Conservation (phyloP, 2,797 vertebrate genomes). For the Oryzias sinensis region DNA sequence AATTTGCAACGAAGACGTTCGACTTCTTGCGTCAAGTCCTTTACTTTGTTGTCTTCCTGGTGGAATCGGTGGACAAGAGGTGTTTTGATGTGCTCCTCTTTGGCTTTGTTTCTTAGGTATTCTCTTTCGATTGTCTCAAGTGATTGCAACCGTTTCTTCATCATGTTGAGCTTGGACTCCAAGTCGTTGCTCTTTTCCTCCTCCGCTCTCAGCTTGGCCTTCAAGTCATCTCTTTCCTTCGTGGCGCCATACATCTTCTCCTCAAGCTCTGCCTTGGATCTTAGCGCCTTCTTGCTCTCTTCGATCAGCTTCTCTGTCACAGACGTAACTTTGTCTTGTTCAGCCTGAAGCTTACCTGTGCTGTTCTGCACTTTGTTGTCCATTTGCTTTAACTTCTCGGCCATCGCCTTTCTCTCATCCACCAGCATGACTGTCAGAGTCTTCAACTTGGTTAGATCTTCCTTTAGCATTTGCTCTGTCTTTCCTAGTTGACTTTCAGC, state of each 20-base stretch:
- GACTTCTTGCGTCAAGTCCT: slow-evolving; percentile 93
- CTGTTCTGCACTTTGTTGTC: slow-evolving; percentile 90
- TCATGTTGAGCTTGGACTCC: slow-evolving; percentile 86
- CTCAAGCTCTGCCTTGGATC: slow-evolving; percentile 91
- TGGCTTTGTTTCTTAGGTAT: slow-evolving; percentile 86
- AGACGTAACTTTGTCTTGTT: slow-evolving; percentile 90
- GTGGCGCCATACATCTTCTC: slow-evolving; percentile 87
- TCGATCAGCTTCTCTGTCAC: slow-evolving; percentile 95
- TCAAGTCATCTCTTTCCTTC: slow-evolving; percentile 91
- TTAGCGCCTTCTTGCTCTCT: slow-evolving; percentile 91
- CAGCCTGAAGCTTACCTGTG: slow-evolving; percentile 87
- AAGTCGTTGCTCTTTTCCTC: slow-evolving; percentile 90
- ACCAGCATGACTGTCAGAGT: slow-evolving; percentile 95
- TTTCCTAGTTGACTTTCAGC: slow-evolving; percentile 87
- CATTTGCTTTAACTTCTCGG: slow-evolving; percentile 92
- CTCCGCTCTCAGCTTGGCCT: slow-evolving; percentile 85
- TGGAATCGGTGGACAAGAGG: slow-evolving; percentile 79
- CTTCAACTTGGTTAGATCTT: slow-evolving; percentile 95
- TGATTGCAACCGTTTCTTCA: slow-evolving; percentile 91
- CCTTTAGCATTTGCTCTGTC: slow-evolving; percentile 88
- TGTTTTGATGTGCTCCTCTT: slow-evolving; percentile 83
- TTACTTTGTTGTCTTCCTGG: slow-evolving; percentile 96
- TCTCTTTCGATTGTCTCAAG: slow-evolving; percentile 90
- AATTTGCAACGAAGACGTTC: slow-evolving; percentile 88
- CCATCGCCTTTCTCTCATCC: slow-evolving; percentile 91